Evolutionary conservation across 2,888 invertebrate species (phyloP), one percentile per base, ranked within the genome.

Genomic region (Carpatolechia fugitivella): DNA sequence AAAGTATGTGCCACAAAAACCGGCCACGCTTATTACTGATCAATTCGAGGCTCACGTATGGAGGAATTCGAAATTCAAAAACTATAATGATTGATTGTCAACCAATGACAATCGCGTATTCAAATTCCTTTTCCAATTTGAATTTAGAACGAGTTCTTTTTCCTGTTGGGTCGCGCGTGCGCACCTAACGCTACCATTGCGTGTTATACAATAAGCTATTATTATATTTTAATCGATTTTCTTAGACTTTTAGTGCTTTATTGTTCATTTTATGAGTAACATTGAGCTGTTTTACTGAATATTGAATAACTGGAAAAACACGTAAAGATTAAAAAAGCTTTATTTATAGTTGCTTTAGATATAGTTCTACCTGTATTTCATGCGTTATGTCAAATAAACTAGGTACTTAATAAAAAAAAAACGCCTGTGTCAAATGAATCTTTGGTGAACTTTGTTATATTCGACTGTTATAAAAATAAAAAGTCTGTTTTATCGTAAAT

Each of bases 81-180:
- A 83, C 82, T 82, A 79, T 85, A 85, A 85, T 87, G 85, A 87
- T 87, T 86, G 85, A 87, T 87, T 86, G 86, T 87, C 85, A 85
- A 83, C 85, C 82, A 85, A 82, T 86, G 85, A 87, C 86, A 86
- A 85, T 85, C 82, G 85, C 76, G 79, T 80, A 86, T 85, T 85
- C 82, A 84, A 85, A 86, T 85, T 82, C 79, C 78, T 79, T 68
- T 78, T 80, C 75, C 78, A 78, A 83, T 85, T 85, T 85, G 80
- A 85, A 85, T 85, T 72, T 84, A 69, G 81, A 85, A 85, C 84
- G 82, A 81, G 85, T 85, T 75, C 75, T 80, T 83, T 85, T 85
- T 85, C 80, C 80, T 81, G 83, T 77, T 70, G 73, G 64, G 69
- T 58, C 61, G 69, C 64, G 66, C 69, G 70, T 78, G 77, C 78